Evolutionary conservation across 2,113 vertebrate genomes (phyloP).

Genomic region (Pampusana beccarii): DNA sequence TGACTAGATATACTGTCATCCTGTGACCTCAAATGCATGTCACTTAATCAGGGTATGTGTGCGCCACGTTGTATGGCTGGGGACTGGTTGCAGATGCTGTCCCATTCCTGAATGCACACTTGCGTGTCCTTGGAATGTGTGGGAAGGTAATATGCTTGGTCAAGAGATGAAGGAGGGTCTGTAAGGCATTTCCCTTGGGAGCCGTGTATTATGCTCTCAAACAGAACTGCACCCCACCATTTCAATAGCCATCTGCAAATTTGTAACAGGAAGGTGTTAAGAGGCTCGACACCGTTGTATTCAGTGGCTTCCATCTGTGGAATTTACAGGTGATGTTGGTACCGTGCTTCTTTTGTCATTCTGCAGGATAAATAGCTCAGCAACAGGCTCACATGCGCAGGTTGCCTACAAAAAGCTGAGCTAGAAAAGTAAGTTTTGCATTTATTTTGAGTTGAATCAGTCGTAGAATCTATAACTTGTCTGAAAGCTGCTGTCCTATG

Average conservation of each 20-base stretch:
- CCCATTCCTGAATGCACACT: neutral
- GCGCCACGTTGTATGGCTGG: neutral
- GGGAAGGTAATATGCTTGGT: neutral
- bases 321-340: neutral
- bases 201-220: neutral
- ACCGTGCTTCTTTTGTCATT: neutral
- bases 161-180: neutral
- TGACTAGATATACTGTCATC: neutral
- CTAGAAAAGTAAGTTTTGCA: neutral
- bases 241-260: neutral
- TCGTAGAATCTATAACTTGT: neutral
- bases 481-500: neutral
- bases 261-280: neutral
- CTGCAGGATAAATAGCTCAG: neutral
- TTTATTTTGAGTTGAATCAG: neutral
- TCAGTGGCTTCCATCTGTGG: neutral
- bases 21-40: neutral
- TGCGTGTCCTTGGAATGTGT: neutral
- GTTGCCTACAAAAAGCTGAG: neutral
- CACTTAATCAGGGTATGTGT: fast-evolving
- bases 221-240: neutral
- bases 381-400: neutral
- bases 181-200: neutral
- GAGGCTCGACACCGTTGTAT: neutral
- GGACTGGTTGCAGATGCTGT: neutral